phyloP scores from a whole-genome alignment of 2,113 vertebrate genomes.

The Copsychus sechellarum region DNA sequence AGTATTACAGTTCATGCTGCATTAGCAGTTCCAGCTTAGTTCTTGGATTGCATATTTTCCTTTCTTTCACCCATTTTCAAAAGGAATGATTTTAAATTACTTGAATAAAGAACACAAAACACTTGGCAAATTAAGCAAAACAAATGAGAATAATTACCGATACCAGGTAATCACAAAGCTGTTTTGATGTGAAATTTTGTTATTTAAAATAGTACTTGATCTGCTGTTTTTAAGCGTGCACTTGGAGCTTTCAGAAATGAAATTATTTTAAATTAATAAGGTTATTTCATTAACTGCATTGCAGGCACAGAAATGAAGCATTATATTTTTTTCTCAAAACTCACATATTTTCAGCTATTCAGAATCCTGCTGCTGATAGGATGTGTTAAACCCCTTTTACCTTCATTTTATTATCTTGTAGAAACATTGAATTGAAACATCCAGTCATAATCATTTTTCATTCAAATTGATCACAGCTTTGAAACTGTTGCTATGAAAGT shows the following conservation, averaged over 20 bases:
- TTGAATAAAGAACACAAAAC: not conserved
- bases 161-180: not conserved
- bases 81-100: not conserved
- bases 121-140: not conserved
- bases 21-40: not conserved
- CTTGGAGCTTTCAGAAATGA: not conserved
- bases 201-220: not conserved
- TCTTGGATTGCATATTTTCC: not conserved
- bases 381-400: not conserved
- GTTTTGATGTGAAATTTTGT: not conserved
- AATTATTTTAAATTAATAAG: not conserved
- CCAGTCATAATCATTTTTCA: constrained; percentile 5
- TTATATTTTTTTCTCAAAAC: not conserved
- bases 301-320: not conserved
- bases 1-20: not conserved
- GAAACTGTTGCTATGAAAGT: not conserved
- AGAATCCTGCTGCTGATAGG: not conserved
- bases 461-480: constrained; percentile 36
- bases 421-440: constrained; percentile 25
- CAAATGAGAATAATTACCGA: not conserved
- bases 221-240: not conserved
- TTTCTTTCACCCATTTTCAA: not conserved
- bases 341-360: not conserved
- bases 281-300: not conserved
- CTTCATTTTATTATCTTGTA: constrained; percentile 27